Conservation (phyloP, 2,797 vertebrate genomes). For the Manis javanica region DNA sequence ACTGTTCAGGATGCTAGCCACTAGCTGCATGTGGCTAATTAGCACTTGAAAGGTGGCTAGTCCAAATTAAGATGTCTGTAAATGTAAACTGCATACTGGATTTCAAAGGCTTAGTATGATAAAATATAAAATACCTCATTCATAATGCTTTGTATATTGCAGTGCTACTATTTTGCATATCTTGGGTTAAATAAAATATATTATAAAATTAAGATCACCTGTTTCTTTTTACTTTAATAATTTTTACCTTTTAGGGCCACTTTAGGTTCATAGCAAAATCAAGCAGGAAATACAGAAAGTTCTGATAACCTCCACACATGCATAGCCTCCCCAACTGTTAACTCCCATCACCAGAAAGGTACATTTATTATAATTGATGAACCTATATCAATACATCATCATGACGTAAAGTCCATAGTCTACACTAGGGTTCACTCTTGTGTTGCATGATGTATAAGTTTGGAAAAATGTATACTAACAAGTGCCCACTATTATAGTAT, state of each 20-base stretch:
- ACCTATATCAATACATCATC: neutral
- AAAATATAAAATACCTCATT: constrained; percentile 25
- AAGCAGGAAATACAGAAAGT: constrained; percentile 16
- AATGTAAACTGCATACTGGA: neutral
- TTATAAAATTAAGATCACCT: constrained; percentile 13
- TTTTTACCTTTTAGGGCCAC: constrained; percentile 1
- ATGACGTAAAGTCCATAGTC: neutral
- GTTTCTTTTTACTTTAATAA: constrained; percentile 38
- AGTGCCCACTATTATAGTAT: neutral
- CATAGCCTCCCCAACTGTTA: neutral
- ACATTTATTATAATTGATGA: neutral
- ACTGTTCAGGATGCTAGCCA: neutral
- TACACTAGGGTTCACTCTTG: neutral
- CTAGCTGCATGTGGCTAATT: neutral
- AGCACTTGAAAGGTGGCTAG: neutral
- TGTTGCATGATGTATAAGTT: neutral
- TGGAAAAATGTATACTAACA: neutral
- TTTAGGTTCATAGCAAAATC: constrained; percentile 16
- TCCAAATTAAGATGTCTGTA: neutral
- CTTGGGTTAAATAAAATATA: constrained; percentile 2
- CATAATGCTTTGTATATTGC: constrained; percentile 29
- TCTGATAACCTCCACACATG: neutral
- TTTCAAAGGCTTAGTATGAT: constrained; percentile 15
- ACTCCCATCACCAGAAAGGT: neutral
- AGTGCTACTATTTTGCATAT: constrained; percentile 38